These are phyloP conservation scores for Eupelmus urozonus DNA, from an alignment of 2,888 invertebrate genomes.

Conservation along the genomic window DNA sequence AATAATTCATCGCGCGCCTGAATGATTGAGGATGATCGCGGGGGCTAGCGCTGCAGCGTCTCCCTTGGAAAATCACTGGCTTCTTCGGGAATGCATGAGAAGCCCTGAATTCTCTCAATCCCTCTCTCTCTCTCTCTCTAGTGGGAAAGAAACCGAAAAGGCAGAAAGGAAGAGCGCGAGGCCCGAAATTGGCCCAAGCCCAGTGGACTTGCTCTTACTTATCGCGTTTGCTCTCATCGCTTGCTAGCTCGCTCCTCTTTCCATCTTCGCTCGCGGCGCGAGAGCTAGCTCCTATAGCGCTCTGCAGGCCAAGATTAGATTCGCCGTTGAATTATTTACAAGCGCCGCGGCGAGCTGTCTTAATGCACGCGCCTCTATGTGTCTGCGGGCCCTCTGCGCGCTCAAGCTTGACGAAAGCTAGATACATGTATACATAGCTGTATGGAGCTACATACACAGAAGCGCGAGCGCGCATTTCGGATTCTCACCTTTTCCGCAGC, in stretches of 20 bases:
- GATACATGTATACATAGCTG: too few relatives aligned
- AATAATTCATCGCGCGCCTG: conserved; percentile 30
- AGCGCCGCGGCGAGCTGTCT: conserved; percentile 18
- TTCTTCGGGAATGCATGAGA: conserved; percentile 36
- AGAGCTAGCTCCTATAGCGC: too few relatives aligned
- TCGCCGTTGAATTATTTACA: conserved; percentile 62
- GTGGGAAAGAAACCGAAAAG: too few relatives aligned
- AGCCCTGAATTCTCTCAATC: conserved; percentile 19
- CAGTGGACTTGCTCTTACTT: conserved; percentile 58
- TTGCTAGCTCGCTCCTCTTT: conserved; percentile 37
- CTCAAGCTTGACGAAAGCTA: too few relatives aligned
- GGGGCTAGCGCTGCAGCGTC: not conserved
- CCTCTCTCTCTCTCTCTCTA: conserved; percentile 21
- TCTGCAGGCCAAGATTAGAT: conserved; percentile 57
- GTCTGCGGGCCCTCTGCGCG: too few relatives aligned
- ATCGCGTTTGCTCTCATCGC: conserved; percentile 57
- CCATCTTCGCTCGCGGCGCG: conserved; percentile 17
- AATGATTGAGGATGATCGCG: conserved; percentile 36
- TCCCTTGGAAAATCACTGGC: conserved; percentile 25
- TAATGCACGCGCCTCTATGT: too few relatives aligned
- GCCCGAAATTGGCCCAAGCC: conserved; percentile 60
- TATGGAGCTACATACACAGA: too few relatives aligned
- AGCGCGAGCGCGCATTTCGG: too few relatives aligned
- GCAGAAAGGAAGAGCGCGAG: too few relatives aligned
- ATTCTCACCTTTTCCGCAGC: too few relatives aligned